phyloP scores from a whole-genome alignment of 1,140 invertebrate genomes.

The Mactra quadrangularis region DNA sequence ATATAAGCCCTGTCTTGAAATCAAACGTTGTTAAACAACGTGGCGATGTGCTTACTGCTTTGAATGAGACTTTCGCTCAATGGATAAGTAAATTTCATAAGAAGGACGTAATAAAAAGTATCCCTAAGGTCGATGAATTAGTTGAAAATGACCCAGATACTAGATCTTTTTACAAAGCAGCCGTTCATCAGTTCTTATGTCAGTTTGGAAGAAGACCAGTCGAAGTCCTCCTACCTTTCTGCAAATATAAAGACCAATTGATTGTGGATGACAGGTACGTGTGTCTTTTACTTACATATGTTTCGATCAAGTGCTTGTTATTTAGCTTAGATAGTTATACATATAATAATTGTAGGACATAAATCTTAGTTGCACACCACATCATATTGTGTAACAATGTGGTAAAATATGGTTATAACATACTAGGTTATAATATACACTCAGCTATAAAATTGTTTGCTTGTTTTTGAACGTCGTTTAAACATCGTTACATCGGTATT shows the following conservation, averaged over 20 bases:
- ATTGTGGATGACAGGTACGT: conserved; percentile 1
- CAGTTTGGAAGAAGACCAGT: not conserved
- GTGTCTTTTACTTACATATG: too few relatives aligned
- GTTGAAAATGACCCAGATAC: conserved; percentile 8
- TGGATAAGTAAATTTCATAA: not conserved
- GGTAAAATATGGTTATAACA: too few relatives aligned
- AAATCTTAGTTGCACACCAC: not conserved
- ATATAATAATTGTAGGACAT: not conserved
- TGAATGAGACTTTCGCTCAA: not conserved
- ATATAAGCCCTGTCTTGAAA: not conserved
- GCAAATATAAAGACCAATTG: not conserved
- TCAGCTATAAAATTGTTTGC: not conserved
- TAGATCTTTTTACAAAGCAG: conserved; percentile 1
- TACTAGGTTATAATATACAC: too few relatives aligned
- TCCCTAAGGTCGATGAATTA: not conserved
- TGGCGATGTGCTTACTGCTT: not conserved
- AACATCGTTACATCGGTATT: too few relatives aligned
- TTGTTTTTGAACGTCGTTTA: not conserved
- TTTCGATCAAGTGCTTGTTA: not conserved
- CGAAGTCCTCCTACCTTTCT: not conserved
- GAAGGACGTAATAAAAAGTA: not conserved
- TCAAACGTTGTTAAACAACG: not conserved
- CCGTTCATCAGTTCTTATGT: not conserved
- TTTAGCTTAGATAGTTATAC: not conserved
- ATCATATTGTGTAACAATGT: not conserved